Conservation (phyloP, 1,140 invertebrate species). For the Papilio helenus region DNA sequence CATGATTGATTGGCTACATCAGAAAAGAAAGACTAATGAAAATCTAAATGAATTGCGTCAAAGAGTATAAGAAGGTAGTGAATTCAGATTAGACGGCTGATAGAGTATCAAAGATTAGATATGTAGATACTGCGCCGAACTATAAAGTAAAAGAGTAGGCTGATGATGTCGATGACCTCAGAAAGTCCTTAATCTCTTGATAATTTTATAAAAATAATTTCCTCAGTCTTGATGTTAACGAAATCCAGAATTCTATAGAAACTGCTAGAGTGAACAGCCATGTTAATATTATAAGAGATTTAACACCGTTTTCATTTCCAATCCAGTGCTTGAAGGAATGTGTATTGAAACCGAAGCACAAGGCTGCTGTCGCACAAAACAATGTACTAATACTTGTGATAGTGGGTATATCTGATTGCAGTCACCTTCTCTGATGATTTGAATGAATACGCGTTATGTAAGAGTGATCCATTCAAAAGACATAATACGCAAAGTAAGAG, state of each 20-base stretch:
- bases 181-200: not conserved
- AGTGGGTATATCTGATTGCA: slow-evolving; percentile 47
- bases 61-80: no score
- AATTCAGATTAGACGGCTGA: no score
- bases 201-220: slow-evolving; percentile 3
- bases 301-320: slow-evolving; percentile 30
- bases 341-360: slow-evolving; percentile 48
- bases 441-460: slow-evolving; percentile 40
- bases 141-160: no score
- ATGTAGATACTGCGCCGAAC: no score
- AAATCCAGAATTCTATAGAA: slow-evolving; percentile 46
- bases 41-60: no score
- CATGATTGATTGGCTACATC: no score
- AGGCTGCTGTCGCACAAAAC: slow-evolving; percentile 42
- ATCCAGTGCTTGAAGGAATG: slow-evolving; percentile 48
- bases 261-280: slow-evolving; percentile 46
- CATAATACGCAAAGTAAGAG: slow-evolving; percentile 45
- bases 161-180: no score
- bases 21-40: no score
- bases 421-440: slow-evolving; percentile 25
- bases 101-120: no score
- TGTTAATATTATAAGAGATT: slow-evolving; percentile 39
- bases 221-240: not conserved
- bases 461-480: slow-evolving; percentile 45
- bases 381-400: slow-evolving; percentile 43